Base-by-base conservation (phyloP, 1,140 invertebrate species). In the Venturia canescens region DNA sequence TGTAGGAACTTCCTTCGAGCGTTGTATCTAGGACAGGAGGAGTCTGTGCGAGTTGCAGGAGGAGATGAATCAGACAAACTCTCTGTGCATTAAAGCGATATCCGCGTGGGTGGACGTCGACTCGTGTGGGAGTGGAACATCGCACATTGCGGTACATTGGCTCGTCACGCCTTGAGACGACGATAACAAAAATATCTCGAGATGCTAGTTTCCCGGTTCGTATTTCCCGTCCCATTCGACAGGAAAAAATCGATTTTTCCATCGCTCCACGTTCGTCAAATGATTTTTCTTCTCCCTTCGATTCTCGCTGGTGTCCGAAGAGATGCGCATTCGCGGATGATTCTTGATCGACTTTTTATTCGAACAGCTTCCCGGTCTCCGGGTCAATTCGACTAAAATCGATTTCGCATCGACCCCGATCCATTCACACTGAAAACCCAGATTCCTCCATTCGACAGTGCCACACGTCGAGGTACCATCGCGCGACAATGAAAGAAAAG, bases 41-140 rank as follows among this genome's bases (percentile, higher is more conserved):
- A 66, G 60, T 15, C 23, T 15, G 23, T 27, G 60, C 21, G 13
- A 23, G 21, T 6, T 15, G 23, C n/a, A 23, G 26, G 13, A 66
- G 60, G 21, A 66, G 60, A 66, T 66, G 60, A 66, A 66, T 66
- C 60, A 27, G 60, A 66, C 60, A 27, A 57, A 57, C 53, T 23
- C 53, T n/a, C 53, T 57, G 23, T 66, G 23, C 60, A 66, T 66
- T 27, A 66, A 23, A 27, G 0, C 4, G 9, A 66, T 66, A 66
- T 66, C 60, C 60, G 60, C 60, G 60, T 66, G 15, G 85, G 86
- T 86, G 81, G 78, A 84, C 84, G 85, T 84, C 84, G 81, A 86
- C 83, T 83, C 48, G 13, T 21, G 57, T 66, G 23, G 60, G 60
- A 29, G 60, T 66, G 27, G 26, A 27, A 66, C 60, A 66, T 66